Percentiles rank a stretch among this genome's conserved stretches.
These are phyloP conservation scores for Etheostoma nigrum DNA, from an alignment of 2,797 vertebrate genomes.

Conservation along the genomic window DNA sequence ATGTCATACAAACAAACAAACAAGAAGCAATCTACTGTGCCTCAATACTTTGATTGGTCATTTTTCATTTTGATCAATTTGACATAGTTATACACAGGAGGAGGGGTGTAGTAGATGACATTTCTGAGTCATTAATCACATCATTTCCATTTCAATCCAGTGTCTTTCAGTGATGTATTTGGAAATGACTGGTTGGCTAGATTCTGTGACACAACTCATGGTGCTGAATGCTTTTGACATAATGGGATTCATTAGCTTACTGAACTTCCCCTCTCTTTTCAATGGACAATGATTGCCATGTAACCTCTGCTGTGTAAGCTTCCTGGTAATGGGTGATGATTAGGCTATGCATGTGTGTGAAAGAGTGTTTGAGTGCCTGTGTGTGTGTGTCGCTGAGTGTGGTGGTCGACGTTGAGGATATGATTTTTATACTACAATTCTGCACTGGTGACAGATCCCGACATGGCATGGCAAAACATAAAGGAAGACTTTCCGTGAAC, in stretches of 20 bases:
- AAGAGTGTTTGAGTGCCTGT: neutral
- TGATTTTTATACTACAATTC: conserved; percentile 16
- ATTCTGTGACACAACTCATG: conserved; percentile 10
- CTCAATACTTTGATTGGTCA: neutral
- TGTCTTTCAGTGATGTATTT: conserved; percentile 25
- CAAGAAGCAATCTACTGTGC: neutral
- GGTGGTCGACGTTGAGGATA: conserved; percentile 6
- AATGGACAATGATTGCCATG: conserved; percentile 43
- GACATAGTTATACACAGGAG: neutral
- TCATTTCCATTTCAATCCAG: conserved; percentile 8
- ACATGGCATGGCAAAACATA: conserved; percentile 17
- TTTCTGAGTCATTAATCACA: conserved; percentile 25
- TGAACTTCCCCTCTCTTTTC: conserved; percentile 28
- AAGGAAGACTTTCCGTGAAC: conserved; percentile 39
- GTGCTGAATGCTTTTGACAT: conserved; percentile 46
- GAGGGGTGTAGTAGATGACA: neutral
- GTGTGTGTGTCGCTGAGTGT: neutral
- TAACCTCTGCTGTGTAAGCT: conserved; percentile 37
- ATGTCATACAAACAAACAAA: neutral
- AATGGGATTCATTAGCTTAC: conserved; percentile 45
- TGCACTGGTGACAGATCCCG: conserved; percentile 20
- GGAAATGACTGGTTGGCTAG: conserved; percentile 33
- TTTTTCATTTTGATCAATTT: neutral
- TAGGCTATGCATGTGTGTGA: neutral
- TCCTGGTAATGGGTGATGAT: conserved; percentile 47